Base-by-base conservation (phyloP, 2,797 vertebrate species). In the Karalla daura region DNA sequence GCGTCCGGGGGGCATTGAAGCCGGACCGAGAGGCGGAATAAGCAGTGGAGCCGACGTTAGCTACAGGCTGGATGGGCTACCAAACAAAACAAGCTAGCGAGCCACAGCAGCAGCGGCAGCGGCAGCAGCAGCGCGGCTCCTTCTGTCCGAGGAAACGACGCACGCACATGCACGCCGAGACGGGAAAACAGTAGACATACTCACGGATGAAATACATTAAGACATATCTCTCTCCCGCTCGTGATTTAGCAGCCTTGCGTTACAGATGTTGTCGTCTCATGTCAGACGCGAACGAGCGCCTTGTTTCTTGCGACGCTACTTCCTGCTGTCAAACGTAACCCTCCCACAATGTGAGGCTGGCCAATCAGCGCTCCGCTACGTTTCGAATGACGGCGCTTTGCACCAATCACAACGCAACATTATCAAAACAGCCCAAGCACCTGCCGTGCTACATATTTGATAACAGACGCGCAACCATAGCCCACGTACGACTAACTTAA, bases 161-260 rank as follows among this genome's bases (percentile, higher is more conserved):
- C 25, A 58, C 0, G 10, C 9, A 8, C 1, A 21, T 0, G 1
- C 4, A 7, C 1, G 5, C 17, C 0, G 46, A 49, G 2, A 21
- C 10, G 52, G 39, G 0, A 5, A 5, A 5, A 8, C 3, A 23
- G 20, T 23, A 36, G 0, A 56, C 10, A n/a, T 73, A 91, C 90
- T 92, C 73, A 91, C 90, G 88, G 71, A 88, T 89, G 51, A 86
- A 89, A 89, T 83, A 87, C 84, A 90, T 92, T 81, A 91, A 89
- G 74, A 7, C 89, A 86, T 91, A 45, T 86, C 84, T 40, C 66
- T 78, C 46, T 36, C 27, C 49, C 2, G 7, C 1, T 3, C n/a
- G 2, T 17, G 33, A n/a, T 21, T 32, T 2, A 24, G 43, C 28
- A 15, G 12, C 24, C 45, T 73, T 7, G 37, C 49, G 46, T 59